Base-by-base conservation (phyloP, 2,797 vertebrate species). In the Gila robusta region DNA sequence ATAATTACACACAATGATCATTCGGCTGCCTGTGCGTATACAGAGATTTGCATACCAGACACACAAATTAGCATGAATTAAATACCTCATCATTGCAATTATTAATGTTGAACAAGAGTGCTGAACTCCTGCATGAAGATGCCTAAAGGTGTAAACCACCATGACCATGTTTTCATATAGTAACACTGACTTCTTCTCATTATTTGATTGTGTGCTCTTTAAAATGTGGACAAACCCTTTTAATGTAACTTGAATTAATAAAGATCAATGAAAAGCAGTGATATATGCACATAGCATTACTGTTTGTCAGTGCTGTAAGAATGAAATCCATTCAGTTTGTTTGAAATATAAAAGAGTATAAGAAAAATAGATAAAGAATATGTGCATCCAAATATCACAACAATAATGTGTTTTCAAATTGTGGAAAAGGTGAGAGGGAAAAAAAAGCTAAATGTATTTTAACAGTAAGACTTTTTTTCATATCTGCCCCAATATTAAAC, bases 1-100 rank as follows among this genome's bases (percentile, higher is more conserved):
- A 90, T 94, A 92, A 94, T 94, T 94, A 94, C 91, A 91, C 91
- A 81, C 86, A 91, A 91, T 89, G 79, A 73, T 71, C 47, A 87
- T 87, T 70, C 73, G 85, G 81, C 47, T 84, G 83, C 74, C 86
- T 80, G 87, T 71, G 83, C 73, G 37, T 78, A 86, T 74, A 69
- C 26, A 79, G 83, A 88, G 86, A 39, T 78, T 73, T 28, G 87
- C 64, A 85, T 78, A 82, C 73, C 71, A 88, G 83, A 83, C 80
- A 80, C 88, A 89, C 87, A 90, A 80, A 93, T 91, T 91, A 94
- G 90, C 90, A 87, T 87, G 86, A 85, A 89, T 80, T 74, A 89
- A 86, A 62, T 86, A 80, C 73, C 87, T 73, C 85, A 62, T 87
- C 62, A 84, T 80, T 81, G 74, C 54, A 52, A 79, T 91, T 85